phyloP scores from a whole-genome alignment of 2,113 vertebrate genomes.

The Rhodinocichla rosea region DNA sequence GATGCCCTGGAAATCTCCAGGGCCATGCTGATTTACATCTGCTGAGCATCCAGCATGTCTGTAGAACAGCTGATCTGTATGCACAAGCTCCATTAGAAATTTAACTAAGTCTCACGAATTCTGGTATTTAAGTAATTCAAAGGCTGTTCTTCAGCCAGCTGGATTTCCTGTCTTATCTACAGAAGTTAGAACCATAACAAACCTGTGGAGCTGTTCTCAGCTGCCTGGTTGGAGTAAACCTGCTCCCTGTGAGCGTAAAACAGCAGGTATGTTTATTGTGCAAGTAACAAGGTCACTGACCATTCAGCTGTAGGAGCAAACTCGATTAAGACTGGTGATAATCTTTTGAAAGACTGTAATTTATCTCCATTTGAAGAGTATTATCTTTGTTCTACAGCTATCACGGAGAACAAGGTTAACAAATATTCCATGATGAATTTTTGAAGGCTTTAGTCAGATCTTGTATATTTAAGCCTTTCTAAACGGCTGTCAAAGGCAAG shows the following conservation, averaged over 20 bases:
- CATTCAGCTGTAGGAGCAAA: slow-evolving; percentile 73
- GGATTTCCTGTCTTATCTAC: background rate
- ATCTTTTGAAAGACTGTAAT: slow-evolving; percentile 79
- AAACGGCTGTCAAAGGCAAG: slow-evolving; percentile 58
- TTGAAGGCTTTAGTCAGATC: slow-evolving; percentile 74
- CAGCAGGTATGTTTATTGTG: slow-evolving; percentile 63
- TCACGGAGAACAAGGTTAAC: slow-evolving; percentile 73
- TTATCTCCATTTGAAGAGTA: slow-evolving; percentile 78
- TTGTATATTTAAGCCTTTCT: slow-evolving; percentile 63
- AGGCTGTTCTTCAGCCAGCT: background rate
- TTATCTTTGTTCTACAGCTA: slow-evolving; percentile 74
- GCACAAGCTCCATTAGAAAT: background rate
- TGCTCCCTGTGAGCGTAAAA: background rate
- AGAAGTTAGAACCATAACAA: background rate
- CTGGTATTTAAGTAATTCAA: background rate
- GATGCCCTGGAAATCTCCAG: background rate
- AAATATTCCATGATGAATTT: slow-evolving; percentile 76
- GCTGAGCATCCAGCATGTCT: background rate
- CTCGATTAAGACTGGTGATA: slow-evolving; percentile 75
- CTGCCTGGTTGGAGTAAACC: background rate
- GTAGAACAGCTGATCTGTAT: accelerated
- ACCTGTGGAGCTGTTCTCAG: background rate
- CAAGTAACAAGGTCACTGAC: slow-evolving; percentile 73
- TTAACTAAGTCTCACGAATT: background rate
- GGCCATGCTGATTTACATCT: background rate